Evolutionary conservation across 2,888 invertebrate genomes (phyloP).

Genomic region (Oligia strigilis): DNA sequence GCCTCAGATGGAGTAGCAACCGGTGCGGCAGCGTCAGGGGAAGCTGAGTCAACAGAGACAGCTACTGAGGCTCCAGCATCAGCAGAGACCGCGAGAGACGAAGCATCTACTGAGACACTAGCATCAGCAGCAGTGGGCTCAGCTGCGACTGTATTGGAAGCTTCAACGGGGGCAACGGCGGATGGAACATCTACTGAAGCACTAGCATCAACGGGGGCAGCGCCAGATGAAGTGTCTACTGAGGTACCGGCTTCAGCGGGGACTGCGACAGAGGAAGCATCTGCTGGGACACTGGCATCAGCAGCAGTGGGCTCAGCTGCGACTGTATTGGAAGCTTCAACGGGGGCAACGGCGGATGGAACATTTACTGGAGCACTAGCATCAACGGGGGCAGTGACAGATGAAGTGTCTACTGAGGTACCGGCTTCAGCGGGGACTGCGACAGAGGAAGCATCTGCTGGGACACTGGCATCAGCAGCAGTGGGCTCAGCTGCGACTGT

Average conservation of each 20-base stretch:
- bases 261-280: accelerated
- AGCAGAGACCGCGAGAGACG: background rate
- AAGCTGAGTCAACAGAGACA: constrained; percentile 9
- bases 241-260: background rate
- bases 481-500: too few relatives aligned
- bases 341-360: accelerated
- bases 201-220: background rate
- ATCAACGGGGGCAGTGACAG: too few relatives aligned
- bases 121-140: background rate
- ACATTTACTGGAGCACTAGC: too few relatives aligned
- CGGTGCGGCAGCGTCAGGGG: background rate
- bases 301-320: too few relatives aligned
- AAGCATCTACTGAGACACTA: too few relatives aligned
- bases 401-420: too few relatives aligned
- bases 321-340: too few relatives aligned
- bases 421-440: too few relatives aligned
- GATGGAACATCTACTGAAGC: background rate
- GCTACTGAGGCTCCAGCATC: background rate
- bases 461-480: too few relatives aligned
- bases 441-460: too few relatives aligned
- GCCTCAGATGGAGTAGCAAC: constrained; percentile 4
- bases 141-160: background rate
- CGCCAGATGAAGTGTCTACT: background rate
- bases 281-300: background rate
- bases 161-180: background rate